phyloP scores from a whole-genome alignment of 2,888 invertebrate species.

The Ommatoiulus sabulosus region DNA sequence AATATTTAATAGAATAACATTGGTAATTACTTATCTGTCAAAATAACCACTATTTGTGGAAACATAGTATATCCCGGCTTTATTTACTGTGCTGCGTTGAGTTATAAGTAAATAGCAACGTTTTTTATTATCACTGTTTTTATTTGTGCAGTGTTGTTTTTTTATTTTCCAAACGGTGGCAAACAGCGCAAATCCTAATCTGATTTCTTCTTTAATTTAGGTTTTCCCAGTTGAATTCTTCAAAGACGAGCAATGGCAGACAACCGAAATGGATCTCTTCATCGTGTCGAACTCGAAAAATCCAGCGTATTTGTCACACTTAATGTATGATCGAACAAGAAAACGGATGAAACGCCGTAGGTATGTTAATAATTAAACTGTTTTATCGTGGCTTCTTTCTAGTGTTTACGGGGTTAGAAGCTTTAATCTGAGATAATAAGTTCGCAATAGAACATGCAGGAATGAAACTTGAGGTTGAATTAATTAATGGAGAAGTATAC shows the following conservation, averaged over 20 bases:
- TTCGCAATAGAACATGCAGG: background rate
- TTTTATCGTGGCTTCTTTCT: background rate
- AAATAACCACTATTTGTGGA: too few species aligned
- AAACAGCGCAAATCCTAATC: background rate
- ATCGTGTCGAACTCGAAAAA: background rate
- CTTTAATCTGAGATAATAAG: background rate
- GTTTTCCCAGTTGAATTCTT: background rate
- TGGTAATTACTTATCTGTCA: too few species aligned
- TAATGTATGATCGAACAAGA: background rate
- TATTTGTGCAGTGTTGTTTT: too few species aligned
- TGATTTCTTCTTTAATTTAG: slow-evolving; percentile 5
- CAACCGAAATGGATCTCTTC: background rate
- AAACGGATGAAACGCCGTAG: background rate
- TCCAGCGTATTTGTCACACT: background rate
- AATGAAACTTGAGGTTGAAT: background rate
- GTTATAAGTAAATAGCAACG: too few species aligned
- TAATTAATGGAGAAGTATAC: background rate
- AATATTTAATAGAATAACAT: too few species aligned
- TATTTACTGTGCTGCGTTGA: too few species aligned
- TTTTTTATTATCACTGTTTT: too few species aligned
- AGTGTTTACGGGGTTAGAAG: background rate
- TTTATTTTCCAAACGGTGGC: too few species aligned
- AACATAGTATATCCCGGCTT: too few species aligned
- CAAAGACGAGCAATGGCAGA: background rate
- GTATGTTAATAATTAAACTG: slow-evolving; percentile 19